Base-by-base conservation (phyloP, 2,888 invertebrate species). In the Aradus depressus region DNA sequence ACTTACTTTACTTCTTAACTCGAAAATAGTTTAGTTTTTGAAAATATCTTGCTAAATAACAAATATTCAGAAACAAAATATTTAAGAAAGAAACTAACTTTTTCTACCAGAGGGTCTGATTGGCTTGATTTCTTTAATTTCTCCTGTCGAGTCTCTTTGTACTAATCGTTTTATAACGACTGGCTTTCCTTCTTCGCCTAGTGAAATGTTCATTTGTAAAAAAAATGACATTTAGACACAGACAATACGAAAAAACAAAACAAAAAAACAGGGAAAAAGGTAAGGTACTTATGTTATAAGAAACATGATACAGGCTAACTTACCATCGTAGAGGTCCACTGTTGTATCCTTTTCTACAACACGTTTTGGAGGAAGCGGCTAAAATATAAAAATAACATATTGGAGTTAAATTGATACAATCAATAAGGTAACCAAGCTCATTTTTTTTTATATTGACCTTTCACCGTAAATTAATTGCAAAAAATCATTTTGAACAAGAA, bases 101-200 rank as follows among this genome's bases (percentile, higher is more conserved):
- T 49, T 52, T 22, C 49, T 55, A 19, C 50, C 52, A n/a, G 47
- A 19, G 3, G 52, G 42, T 16, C 47, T n/a, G 18, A 52, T 52
- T 19, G 51, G 39, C 42, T 48, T 54, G 5, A 56, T 53, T 39
- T 51, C 45, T 51, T 47, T 51, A 5, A 51, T 51, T 41, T 50
- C 56, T 35, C 56, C 56, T 18, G 52, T 31, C 21, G 50, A 42
- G 23, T 54, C 56, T 28, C 56, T 49, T 14, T 56, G 56, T 25
- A 53, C 53, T 25, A 56, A 42, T 37, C 54, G 54, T 39, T 50
- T 54, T 50, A 56, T 52, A 3, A 56, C 38, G 14, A 56, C 56
- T 16, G 56, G 56, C 32, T 54, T 52, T 21, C 50, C 44, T 8
- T 37, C 34, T 26, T 52, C 54, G 23, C 41, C 56, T 56, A 37